Base-by-base conservation (phyloP, 2,797 vertebrate genomes). In the Falco concolor region DNA sequence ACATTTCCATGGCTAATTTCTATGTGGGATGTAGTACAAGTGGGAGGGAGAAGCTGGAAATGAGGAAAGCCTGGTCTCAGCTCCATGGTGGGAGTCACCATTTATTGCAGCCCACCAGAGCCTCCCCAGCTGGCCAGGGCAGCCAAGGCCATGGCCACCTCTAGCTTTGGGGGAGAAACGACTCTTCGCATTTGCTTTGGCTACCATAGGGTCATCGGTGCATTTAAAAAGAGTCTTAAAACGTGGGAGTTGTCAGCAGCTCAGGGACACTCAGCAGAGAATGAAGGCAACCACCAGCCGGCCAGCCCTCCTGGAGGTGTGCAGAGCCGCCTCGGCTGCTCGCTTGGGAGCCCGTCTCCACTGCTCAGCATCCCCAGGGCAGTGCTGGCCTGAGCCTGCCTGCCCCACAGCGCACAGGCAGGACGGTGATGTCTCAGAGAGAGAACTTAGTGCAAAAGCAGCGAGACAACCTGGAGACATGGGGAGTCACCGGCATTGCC, bases 201-300 rank as follows among this genome's bases (percentile, higher is more conserved):
- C 53, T 5, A 13, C 20, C 3, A 0, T 42, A 52, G 54, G n/a
- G 38, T 63, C 18, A 34, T 19, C 0, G 0, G 11, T 63, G 8
- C 42, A 36, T 57, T 76, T 72, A 24, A 45, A 61, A 61, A 47
- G 32, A 59, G 47, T 12, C 40, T 68, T 60, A 54, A 67, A 73
- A 57, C 52, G 7, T 57, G 47, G 19, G 47, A 36, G 32, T 47
- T 74, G 38, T 63, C 44, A 68, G 60, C 44, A 68, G 60, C 38
- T 63, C 38, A 38, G 73, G 23, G n/a, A 32, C 72, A 54, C 59
- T 81, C 34, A 44, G 47, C 54, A 65, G 27, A 73, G 38, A 63
- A 50, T 24, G 36, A 52, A 68, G 54, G n/a, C 74, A 73, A 74
- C 5, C 42, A 24, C 21, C 12, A 27, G 42, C 53, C 57, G 24